Evolutionary conservation across 2,797 vertebrate genomes (phyloP).

Genomic region (Lacerta viridis): DNA sequence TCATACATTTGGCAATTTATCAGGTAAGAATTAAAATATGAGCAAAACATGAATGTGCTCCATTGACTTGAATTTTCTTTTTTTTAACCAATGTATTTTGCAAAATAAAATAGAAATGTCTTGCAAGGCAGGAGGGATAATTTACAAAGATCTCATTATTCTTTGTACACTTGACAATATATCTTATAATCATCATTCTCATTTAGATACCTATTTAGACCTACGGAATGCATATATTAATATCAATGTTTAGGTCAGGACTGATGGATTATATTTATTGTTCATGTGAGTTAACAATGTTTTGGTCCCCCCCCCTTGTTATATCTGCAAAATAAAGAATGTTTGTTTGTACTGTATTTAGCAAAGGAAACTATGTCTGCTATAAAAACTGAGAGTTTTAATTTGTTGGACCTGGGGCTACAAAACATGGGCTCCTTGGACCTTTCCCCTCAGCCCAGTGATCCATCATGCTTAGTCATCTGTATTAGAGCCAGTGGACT

Average conservation of each 20-base stretch:
- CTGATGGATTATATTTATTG: too few relatives aligned
- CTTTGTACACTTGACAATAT: too few relatives aligned
- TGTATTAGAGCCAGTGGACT: not conserved
- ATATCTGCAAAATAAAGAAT: too few relatives aligned
- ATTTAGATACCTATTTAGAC: too few relatives aligned
- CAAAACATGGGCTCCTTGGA: not conserved
- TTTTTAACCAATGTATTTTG: not conserved
- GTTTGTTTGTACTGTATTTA: not conserved
- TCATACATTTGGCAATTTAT: constrained; percentile 88
- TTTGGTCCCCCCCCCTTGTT: too few relatives aligned
- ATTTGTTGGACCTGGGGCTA: not conserved
- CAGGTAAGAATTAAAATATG: constrained; percentile 78
- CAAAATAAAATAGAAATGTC: not conserved
- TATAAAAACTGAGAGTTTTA: not conserved
- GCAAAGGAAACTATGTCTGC: not conserved
- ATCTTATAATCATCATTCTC: too few relatives aligned
- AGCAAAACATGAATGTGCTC: not conserved
- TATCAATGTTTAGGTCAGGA: too few relatives aligned
- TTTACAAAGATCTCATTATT: too few relatives aligned
- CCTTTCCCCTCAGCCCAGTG: not conserved
- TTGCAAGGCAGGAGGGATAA: too few relatives aligned
- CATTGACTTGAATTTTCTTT: not conserved
- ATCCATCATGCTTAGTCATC: not conserved
- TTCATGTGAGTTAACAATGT: too few relatives aligned
- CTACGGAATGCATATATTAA: too few relatives aligned